Percentiles rank a stretch among this genome's conserved stretches.
phyloP scores from a whole-genome alignment of 2,113 vertebrate genomes.

The Manacus vitellinus region DNA sequence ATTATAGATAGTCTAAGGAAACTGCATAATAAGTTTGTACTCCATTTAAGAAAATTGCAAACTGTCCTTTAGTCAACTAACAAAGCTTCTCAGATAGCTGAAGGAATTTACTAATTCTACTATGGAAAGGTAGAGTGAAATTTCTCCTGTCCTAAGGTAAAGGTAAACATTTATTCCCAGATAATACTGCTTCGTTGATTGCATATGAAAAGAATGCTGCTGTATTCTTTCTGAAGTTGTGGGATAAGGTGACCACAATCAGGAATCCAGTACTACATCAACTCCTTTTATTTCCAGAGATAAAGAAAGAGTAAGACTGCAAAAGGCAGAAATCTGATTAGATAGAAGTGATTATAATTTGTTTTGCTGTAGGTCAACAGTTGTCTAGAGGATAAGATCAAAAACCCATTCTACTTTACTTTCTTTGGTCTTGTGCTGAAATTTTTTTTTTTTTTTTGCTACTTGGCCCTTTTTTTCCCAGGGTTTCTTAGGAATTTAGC shows the following conservation, averaged over 20 bases:
- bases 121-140: not conserved
- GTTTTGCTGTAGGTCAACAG: not conserved
- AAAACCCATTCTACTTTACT: not conserved
- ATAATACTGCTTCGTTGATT: not conserved
- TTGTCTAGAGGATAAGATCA: not conserved
- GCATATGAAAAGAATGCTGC: not conserved
- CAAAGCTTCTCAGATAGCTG: not conserved
- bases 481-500: slow-evolving; percentile 11
- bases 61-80: not conserved
- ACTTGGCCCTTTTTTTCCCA: not conserved
- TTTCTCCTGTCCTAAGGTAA: not conserved
- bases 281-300: not conserved
- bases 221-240: not conserved
- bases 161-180: not conserved
- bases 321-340: not conserved
- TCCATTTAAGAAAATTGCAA: not conserved
- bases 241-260: not conserved
- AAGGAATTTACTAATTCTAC: not conserved
- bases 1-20: not conserved
- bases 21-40: not conserved
- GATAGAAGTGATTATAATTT: not conserved
- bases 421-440: slow-evolving; percentile 6
- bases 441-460: not conserved
- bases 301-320: not conserved
- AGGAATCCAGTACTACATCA: not conserved